Evolutionary conservation across 2,113 vertebrate genomes (phyloP), one percentile per base, ranked within the genome.

Genomic region (Pantherophis guttatus): DNA sequence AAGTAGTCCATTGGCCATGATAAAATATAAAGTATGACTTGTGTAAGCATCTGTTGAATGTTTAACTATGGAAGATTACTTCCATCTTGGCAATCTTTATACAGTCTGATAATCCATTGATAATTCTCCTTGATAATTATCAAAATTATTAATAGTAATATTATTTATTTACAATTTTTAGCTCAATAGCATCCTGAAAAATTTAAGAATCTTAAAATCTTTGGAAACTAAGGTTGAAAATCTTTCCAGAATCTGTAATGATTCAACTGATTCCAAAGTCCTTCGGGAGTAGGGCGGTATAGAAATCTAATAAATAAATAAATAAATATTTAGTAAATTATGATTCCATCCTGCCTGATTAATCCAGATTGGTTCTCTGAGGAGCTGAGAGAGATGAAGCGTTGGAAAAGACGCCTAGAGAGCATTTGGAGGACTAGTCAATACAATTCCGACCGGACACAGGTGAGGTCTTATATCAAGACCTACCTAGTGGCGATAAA

Each of bases 231-330:
- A 50, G 65, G 29, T n/a, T 85, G 70, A 58, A 2, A 81, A 33
- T 23, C 65, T 52, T 91, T 62, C 93, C 88, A 92, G 89, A 87
- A 52, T 7, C 21, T 91, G 48, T 53, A 91, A 39, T 44, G 91
- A 10, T 93, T 91, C 59, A 91, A 0, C 12, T 93, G 39, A 53
- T 58, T 44, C 54, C 48, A 48, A 1, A 2, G n/a, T n/a, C n/a
- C n/a, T n/a, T n/a, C n/a, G n/a, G n/a, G n/a, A n/a, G n/a, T n/a
- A n/a, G n/a, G n/a, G n/a, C n/a, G n/a, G n/a, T n/a, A n/a, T n/a
- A n/a, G n/a, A n/a, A n/a, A n/a, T n/a, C n/a, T n/a, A n/a, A n/a
- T n/a, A n/a, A n/a, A n/a, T n/a, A n/a, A n/a, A n/a, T n/a, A n/a
- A n/a, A n/a, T n/a, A n/a, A n/a, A 9, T 59, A 54, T 87, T 8